Evolutionary conservation across 2,113 vertebrate species (phyloP), one percentile per base, ranked within the genome.

Genomic region (Caranx melampygus): DNA sequence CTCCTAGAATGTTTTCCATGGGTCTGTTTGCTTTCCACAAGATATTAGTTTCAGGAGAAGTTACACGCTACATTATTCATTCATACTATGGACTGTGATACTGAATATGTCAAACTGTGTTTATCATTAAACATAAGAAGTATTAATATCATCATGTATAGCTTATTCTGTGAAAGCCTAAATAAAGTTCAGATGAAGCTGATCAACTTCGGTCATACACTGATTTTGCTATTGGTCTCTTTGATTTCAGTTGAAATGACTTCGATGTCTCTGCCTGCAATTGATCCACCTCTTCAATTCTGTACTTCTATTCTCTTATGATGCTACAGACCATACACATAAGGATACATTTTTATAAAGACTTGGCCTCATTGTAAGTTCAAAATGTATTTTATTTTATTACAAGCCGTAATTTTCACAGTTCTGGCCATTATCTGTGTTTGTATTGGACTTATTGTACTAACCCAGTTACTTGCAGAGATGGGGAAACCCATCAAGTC

Each of bases 61-160:
- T 73, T 89, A 81, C 89, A 79, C 31, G 64, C 66, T 84, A 71
- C 86, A 84, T 89, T 92, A 88, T 83, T 91, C 90, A 87, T 89
- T 91, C 78, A 79, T 89, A 84, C 84, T 88, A 86, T 89, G 88
- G 84, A 87, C 90, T 88, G 76, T 89, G 85, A 92, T 83, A 73
- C 81, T 78, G 80, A 94, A 91, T 85, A 89, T 91, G 91, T 92
- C 89, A 81, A 81, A 78, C 72, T 88, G 86, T 87, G 86, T 92
- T 94, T 87, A 90, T 91, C 88, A 91, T 83, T 60, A 66, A 89
- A 85, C 66, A 72, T 72, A 89, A 77, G 44, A 82, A 89, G 72
- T 89, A 92, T 87, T 86, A 93, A 72, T 85, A 85, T 88, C 88
- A 86, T 89, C 71, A 86, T 93, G 91, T 92, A 87, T 90, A 92